Percentiles rank a stretch among this genome's conserved stretches.
Conservation (phyloP, 2,797 vertebrate species). For the Neostethus bicornis region DNA sequence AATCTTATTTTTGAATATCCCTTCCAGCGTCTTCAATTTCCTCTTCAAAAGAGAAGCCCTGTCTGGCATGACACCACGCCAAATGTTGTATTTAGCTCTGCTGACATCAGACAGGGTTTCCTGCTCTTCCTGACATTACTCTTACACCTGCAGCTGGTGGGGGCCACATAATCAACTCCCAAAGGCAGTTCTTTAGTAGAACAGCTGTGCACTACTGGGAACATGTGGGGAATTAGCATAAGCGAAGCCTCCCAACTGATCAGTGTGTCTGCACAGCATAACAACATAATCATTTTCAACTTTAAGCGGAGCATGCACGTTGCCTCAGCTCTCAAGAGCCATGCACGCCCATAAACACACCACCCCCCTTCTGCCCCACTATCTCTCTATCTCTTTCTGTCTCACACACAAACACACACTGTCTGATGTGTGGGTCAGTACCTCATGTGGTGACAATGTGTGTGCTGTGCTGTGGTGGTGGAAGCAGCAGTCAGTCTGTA, state of each 20-base stretch:
- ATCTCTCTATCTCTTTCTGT: conserved; percentile 33
- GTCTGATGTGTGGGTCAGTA: conserved; percentile 56
- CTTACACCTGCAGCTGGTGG: conserved; percentile 74
- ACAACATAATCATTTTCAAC: conserved; percentile 57
- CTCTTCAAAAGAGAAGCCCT: conserved; percentile 6
- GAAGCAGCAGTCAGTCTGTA: conserved; percentile 77
- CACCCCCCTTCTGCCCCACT: conserved; percentile 21
- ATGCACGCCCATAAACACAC: conserved; percentile 49
- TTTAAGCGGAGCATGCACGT: conserved; percentile 35
- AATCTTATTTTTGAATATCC: neutral
- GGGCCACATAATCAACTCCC: conserved; percentile 76
- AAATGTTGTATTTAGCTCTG: conserved; percentile 43
- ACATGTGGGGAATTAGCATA: conserved; percentile 70
- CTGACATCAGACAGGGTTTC: conserved; percentile 67
- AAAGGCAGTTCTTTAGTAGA: conserved; percentile 65
- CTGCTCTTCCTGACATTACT: conserved; percentile 54
- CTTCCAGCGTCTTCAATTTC: conserved; percentile 1
- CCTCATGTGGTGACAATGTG: conserved; percentile 87
- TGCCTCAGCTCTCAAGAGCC: conserved; percentile 39
- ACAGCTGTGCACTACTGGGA: conserved; percentile 75
- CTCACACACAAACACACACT: conserved; percentile 36
- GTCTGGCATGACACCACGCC: conserved; percentile 22
- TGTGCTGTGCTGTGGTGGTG: conserved; percentile 71
- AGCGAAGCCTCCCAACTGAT: conserved; percentile 29
- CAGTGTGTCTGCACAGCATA: conserved; percentile 42